Evolutionary conservation across 1,140 invertebrate genomes (phyloP).

Genomic region (Gonioctena quinquepunctata): DNA sequence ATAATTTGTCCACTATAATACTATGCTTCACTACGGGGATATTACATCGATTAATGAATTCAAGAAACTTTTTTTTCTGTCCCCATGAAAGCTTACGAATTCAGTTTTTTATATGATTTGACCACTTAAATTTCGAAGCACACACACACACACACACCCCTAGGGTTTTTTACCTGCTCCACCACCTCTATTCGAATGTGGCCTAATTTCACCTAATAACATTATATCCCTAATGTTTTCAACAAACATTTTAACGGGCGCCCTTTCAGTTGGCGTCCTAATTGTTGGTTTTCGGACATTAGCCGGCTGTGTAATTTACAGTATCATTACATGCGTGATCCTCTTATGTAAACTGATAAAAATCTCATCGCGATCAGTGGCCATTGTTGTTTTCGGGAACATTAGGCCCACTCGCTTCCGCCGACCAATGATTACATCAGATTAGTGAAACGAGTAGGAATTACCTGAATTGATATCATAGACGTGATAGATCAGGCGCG

Average conservation of each 20-base stretch:
- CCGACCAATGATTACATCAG: constrained; percentile 12
- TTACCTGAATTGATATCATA: constrained; percentile 15
- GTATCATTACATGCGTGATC: constrained; percentile 50
- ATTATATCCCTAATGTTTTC: constrained; percentile 16
- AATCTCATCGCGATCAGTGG: constrained; percentile 38
- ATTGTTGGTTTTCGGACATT: constrained; percentile 45
- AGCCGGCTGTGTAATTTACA: constrained; percentile 47
- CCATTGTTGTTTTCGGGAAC: constrained; percentile 21
- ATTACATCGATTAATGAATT: too few species aligned
- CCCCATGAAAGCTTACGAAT: too few species aligned
- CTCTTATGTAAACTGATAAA: constrained; percentile 40
- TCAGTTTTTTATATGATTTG: too few species aligned
- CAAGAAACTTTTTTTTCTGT: too few species aligned
- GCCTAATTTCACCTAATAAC: not conserved
- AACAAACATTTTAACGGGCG: constrained; percentile 6
- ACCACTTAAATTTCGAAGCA: too few species aligned
- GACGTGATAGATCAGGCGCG: too few species aligned
- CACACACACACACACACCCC: too few species aligned
- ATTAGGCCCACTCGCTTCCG: constrained; percentile 20
- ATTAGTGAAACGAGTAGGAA: constrained; percentile 5
- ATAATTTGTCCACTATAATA: too few species aligned
- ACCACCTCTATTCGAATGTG: not conserved
- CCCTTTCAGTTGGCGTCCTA: constrained; percentile 16
- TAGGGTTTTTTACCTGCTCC: too few species aligned
- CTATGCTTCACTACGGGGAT: too few species aligned